phyloP scores from a whole-genome alignment of 2,888 invertebrate genomes.

The Hydraecia micacea region DNA sequence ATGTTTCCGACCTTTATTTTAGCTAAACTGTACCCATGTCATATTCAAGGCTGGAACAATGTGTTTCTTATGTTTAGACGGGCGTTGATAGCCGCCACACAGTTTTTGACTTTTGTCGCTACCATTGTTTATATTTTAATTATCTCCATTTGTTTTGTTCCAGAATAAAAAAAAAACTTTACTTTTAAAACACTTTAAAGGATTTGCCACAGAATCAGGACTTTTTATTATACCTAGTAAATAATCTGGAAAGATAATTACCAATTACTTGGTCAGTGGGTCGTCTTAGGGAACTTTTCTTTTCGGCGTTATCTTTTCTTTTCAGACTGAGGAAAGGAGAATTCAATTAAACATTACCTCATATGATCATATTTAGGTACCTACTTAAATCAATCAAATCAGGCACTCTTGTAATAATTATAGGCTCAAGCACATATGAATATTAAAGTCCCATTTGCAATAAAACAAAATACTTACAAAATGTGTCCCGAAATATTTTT shows the following conservation, averaged over 20 bases:
- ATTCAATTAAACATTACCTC: not conserved
- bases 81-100: too few species aligned
- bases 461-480: constrained; percentile 1
- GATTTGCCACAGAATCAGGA: not conserved
- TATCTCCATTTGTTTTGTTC: too few species aligned
- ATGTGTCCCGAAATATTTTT: constrained; percentile 18
- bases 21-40: too few species aligned
- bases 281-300: too few species aligned
- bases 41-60: too few species aligned
- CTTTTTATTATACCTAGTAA: not conserved
- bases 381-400: not conserved
- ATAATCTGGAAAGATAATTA: not conserved
- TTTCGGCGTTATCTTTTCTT: not conserved
- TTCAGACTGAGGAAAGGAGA: not conserved
- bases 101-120: too few species aligned
- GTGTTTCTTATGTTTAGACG: too few species aligned
- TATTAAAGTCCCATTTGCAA: not conserved
- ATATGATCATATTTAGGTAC: not conserved
- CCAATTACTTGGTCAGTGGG: too few species aligned
- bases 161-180: not conserved
- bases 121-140: too few species aligned
- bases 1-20: not conserved
- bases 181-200: not conserved
- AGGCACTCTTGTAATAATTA: not conserved
- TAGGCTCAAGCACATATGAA: not conserved